These are phyloP conservation scores for Siderastrea siderea DNA, from an alignment of 92 coral and sea anemone species.

Conservation along the genomic window DNA sequence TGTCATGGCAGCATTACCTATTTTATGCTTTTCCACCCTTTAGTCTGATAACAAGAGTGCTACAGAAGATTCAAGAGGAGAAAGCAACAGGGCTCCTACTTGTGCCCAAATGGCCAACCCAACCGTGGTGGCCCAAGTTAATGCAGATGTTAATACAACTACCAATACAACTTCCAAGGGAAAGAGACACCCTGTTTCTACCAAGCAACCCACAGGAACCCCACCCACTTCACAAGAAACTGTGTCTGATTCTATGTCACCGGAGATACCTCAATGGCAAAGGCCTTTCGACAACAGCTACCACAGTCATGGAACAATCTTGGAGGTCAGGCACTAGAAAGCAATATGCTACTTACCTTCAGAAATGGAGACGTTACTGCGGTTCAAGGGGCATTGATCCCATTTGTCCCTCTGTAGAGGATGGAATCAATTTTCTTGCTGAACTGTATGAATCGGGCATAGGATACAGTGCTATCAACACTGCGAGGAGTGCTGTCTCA, in stretches of 20 bases:
- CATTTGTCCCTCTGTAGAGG: too few species aligned
- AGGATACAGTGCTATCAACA: too few species aligned
- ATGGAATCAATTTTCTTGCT: too few species aligned
- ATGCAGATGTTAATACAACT: constrained; percentile 27
- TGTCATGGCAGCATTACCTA: too few species aligned
- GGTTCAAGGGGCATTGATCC: constrained; percentile 22
- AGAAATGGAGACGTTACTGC: constrained; percentile 30
- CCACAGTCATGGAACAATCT: too few species aligned
- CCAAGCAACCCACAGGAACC: constrained; percentile 10
- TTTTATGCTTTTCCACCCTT: too few species aligned
- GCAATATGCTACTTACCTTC: too few species aligned
- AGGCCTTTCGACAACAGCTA: constrained; percentile 44
- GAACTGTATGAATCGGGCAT: too few species aligned
- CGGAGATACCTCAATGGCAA: constrained; percentile 40
- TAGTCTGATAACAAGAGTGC: too few species aligned
- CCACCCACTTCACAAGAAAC: constrained; percentile 18
- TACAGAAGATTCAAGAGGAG: background rate
- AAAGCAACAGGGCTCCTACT: constrained; percentile 19
- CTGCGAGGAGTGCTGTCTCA: too few species aligned
- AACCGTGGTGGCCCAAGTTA: constrained; percentile 23
- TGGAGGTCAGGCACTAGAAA: too few species aligned
- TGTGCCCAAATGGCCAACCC: constrained; percentile 27
- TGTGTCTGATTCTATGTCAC: constrained; percentile 46
- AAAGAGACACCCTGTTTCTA: background rate
- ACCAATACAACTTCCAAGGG: constrained; percentile 19